Conservation (phyloP, 2,113 vertebrate genomes). For the Neomonachus schauinslandi region DNA sequence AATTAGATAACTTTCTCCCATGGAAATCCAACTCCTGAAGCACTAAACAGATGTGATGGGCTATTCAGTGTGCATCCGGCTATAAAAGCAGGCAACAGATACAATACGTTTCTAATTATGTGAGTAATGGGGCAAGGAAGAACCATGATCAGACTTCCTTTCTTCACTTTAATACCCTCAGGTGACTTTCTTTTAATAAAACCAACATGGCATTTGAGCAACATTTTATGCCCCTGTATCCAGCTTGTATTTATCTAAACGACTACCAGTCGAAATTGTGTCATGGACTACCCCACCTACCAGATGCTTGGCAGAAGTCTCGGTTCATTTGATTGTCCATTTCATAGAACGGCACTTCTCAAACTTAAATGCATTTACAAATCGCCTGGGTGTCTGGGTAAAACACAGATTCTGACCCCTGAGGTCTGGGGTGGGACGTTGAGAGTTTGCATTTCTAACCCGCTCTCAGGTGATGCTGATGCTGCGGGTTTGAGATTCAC, state of each 20-base stretch:
- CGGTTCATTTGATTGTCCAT: background rate
- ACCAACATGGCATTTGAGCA: background rate
- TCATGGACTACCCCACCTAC: background rate
- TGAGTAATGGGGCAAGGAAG: background rate
- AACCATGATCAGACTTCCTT: background rate
- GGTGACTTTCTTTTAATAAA: slow-evolving; percentile 18
- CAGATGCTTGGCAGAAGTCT: background rate
- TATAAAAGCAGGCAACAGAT: slow-evolving; percentile 5
- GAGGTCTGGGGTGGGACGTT: background rate
- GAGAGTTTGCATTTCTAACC: background rate
- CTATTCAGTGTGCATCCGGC: background rate
- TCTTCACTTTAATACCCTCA: background rate
- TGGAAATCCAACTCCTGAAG: slow-evolving; percentile 21
- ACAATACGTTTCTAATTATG: background rate
- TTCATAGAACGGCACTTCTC: background rate
- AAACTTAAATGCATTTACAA: background rate
- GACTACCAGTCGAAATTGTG: background rate
- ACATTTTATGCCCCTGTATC: background rate
- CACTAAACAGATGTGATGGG: background rate
- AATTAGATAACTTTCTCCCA: slow-evolving; percentile 52
- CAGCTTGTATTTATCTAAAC: background rate
- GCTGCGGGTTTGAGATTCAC: background rate
- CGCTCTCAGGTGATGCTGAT: background rate
- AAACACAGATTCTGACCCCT: background rate
- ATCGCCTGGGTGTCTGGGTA: background rate